Evolutionary conservation across 1,140 invertebrate genomes (phyloP), one percentile per base, ranked within the genome.

Genomic region (Pentalonia nigronervosa): DNA sequence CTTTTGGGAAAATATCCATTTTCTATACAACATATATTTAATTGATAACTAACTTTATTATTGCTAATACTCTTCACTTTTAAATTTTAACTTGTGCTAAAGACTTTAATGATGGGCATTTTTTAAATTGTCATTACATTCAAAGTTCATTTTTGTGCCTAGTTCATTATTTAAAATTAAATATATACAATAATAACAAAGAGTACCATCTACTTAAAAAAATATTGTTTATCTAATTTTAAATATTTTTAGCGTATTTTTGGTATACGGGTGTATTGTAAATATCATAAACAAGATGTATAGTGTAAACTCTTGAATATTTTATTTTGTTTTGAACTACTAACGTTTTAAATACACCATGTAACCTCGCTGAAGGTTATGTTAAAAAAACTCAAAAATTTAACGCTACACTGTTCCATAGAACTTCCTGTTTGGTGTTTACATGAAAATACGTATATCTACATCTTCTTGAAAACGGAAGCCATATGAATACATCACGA

Each of bases 371-470:
- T 86, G 84, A 86, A 84, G 84, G 84, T 86, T 86, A 86, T 30
- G 41, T 86, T 86, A 25, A 86, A 41, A n/a, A 86, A 86, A 11
- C 84, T 25, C 3, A 17, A 47, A 47, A 47, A 86, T n/a, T 8
- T 86, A 47, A 86, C 25, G 11, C 25, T 83, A 83, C 76, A 34
- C 20, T 36, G 34, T 47, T 86, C 25, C 45, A 86, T n/a, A 86
- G 45, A 47, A 86, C 84, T 86, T 86, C 84, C 84, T 86, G 41
- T 86, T 86, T 47, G 47, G 36, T 86, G 84, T 86, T 86, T 86
- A 86, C 36, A 86, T 25, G 41, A 41, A 84, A 84, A 84, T 25
- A 86, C 2, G 25, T 25, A 84, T 41, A 84, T 45, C 21, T 41
- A 84, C 7, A 83, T 47, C 25, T 86, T 86, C 84, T 45, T 86